Base-by-base conservation (phyloP, 2,797 vertebrate species). In the Sus cebifrons region DNA sequence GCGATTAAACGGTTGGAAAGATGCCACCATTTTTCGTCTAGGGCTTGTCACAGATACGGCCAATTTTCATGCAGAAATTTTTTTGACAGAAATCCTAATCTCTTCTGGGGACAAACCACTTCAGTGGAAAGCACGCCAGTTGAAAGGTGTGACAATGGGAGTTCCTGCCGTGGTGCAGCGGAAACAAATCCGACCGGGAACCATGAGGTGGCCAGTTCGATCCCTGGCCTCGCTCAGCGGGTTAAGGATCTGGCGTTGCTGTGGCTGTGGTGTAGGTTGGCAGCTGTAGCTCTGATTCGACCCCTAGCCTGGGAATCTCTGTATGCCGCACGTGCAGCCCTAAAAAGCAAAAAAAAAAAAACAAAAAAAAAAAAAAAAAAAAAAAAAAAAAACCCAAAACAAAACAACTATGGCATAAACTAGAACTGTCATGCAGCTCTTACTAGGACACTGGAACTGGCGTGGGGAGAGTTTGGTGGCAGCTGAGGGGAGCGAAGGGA, bases 61-160 rank as follows among this genome's bases (percentile, higher is more conserved):
- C 3, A 10, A 40, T 68, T 89, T 52, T 68, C 11, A 44, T 14
- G 36, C 65, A 29, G 65, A 49, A 11, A 44, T 49, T 5, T 56
- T 83, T 86, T 91, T 4, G 16, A 67, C 27, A 14, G 89, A 77
- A 60, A 77, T 62, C 85, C 81, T 88, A 89, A 71, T 89, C 20
- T 56, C 14, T 65, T 62, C 16, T 81, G 40, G 36, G 32, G 60
- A 32, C 16, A 85, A 58, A 21, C 16, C 58, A 77, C 9, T 60
- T 85, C 60, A 18, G 17, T 73, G 49, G 60, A 86, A 52, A 87
- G 32, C 40, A 65, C 16, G 25, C 16, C 32, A 3, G 49, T 52
- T 64, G 32, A 29, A 60, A 83, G 11, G 11, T 17, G 36, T 44
- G 62, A 18, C 14, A 32, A 29, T 29, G 9, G 44, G 44, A 49